Evolutionary conservation across 2,797 vertebrate species (phyloP).

Genomic region (Acomys russatus): DNA sequence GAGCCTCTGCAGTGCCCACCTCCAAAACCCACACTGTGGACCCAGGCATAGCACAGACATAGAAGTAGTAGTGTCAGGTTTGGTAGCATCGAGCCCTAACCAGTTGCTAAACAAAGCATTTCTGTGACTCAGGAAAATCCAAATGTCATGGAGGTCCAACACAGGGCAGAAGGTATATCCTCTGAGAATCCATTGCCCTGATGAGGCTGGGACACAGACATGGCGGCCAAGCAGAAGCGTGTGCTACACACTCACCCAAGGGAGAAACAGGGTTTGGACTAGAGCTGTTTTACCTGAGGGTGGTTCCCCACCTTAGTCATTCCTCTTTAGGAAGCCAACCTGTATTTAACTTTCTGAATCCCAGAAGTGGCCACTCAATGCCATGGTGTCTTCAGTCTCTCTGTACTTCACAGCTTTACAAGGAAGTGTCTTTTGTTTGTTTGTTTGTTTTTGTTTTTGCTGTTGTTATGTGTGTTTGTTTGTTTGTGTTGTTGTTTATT

Average conservation of each 20-base stretch:
- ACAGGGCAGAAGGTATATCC: fast-evolving
- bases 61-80: neutral
- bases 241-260: neutral
- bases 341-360: neutral
- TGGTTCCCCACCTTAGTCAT: neutral
- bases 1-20: neutral
- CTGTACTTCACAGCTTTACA: neutral
- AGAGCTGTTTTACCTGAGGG: neutral
- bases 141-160: neutral
- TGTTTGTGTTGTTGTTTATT: no score
- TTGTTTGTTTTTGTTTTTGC: neutral
- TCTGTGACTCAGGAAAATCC: neutral
- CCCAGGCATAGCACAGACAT: no score
- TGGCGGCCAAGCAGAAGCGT: neutral
- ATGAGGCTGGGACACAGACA: neutral
- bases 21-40: neutral
- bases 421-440: neutral
- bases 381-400: neutral
- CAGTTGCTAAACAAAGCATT: neutral
- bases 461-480: no score
- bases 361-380: neutral
- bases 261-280: fast-evolving
- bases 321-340: neutral
- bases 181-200: neutral
- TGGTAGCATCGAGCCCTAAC: neutral